Conservation (phyloP, 2,113 vertebrate genomes). For the Calcarius ornatus region DNA sequence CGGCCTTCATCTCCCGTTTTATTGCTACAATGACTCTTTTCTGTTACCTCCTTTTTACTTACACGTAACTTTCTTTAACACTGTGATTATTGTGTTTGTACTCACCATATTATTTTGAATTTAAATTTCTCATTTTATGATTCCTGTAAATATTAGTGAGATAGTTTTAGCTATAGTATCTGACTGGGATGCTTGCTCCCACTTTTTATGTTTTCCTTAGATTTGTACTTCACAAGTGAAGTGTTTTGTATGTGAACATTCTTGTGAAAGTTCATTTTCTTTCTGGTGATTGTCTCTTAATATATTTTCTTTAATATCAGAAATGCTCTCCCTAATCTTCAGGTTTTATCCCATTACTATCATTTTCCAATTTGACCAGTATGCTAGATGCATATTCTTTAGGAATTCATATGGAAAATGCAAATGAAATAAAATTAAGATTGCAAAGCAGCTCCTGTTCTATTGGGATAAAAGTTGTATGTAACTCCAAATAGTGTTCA, state of each 20-base stretch:
- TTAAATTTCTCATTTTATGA: background rate
- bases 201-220: background rate
- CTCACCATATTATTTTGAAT: background rate
- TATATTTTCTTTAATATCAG: background rate
- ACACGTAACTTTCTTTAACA: background rate
- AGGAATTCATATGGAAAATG: background rate
- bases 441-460: background rate
- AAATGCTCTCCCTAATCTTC: background rate
- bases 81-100: background rate
- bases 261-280: slow-evolving; percentile 16
- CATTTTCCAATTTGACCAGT: background rate
- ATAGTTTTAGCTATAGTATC: background rate
- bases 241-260: background rate
- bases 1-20: background rate
- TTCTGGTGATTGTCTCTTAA: background rate
- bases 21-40: background rate
- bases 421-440: background rate
- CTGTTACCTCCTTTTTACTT: slow-evolving; percentile 16
- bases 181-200: background rate
- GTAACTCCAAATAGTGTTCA: background rate
- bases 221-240: background rate
- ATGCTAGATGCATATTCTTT: background rate
- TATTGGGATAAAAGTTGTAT: background rate
- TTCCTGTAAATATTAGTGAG: background rate
- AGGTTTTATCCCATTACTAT: background rate